Percentiles rank a stretch among this genome's conserved stretches.
Conservation (phyloP, 2,113 vertebrate genomes). For the Tragelaphus imberbis region DNA sequence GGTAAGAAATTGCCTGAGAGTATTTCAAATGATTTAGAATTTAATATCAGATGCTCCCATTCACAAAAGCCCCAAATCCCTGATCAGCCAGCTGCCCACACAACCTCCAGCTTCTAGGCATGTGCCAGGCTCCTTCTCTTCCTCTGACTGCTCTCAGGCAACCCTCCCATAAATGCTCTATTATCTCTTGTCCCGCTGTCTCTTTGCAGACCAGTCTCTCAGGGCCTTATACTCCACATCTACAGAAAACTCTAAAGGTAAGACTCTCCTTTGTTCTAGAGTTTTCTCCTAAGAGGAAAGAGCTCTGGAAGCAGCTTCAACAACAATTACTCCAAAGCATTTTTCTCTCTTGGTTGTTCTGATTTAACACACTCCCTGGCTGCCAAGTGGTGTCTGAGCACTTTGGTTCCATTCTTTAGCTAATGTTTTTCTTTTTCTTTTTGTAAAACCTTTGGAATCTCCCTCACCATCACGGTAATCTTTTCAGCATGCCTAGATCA, state of each 20-base stretch:
- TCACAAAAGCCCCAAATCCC: neutral
- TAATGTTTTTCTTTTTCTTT: neutral
- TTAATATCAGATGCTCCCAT: neutral
- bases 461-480: neutral
- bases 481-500: neutral
- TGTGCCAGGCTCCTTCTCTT: no score
- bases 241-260: neutral
- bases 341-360: neutral
- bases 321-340: neutral
- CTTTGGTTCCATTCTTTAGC: neutral
- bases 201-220: neutral
- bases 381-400: neutral
- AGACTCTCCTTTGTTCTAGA: neutral
- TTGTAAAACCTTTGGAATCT: neutral
- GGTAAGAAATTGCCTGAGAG: neutral
- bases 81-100: neutral
- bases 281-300: neutral
- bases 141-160: neutral
- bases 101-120: neutral
- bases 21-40: neutral
- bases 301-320: neutral
- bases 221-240: neutral
- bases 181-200: neutral
- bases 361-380: neutral
- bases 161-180: fast-evolving